Evolutionary conservation across 2,113 vertebrate genomes (phyloP), one percentile per base, ranked within the genome.

Genomic region (Thamnophis sirtalis): DNA sequence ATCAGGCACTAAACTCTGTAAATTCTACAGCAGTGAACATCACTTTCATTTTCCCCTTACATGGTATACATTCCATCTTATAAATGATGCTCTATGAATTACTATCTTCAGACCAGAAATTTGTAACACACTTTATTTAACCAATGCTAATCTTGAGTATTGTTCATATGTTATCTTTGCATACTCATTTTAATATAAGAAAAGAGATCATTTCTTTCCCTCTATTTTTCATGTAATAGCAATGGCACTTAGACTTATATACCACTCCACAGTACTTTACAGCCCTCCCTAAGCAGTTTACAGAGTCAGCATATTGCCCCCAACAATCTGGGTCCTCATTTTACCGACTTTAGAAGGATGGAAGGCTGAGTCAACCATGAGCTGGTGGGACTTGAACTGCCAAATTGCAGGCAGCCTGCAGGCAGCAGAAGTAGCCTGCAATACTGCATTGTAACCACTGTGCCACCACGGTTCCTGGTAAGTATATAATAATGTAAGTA

Each of bases 21-120:
- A 93, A 93, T 94, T 95, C 95, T 51, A 0, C 89, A 94, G 95
- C 93, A 95, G 94, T 94, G 94, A 95, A 96, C 94, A 93, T 95
- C 95, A 96, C 96, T 96, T 96, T 95, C 95, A 97, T 97, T 96
- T 96, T 60, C 94, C 93, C 94, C 94, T 96, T 94, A 95, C 95
- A 95, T 86, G 91, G 89, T 93, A 90, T 88, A 92, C 80, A 94
- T 95, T 96, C 94, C 93, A 96, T 95, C 93, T 96, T 96, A 94
- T 94, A 93, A 89, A 95, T 94, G 93, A 96, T 43, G 88, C 15
- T 91, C 87, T 87, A 91, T 33, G 0, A 96, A 93, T 95, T 96
- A 95, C 87, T 0, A 22, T 92, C 95, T 84, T 80, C 58, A 92
- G 93, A 95, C 51, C 88, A 94, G 94, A 96, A 95, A 94, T 51